phyloP scores from a whole-genome alignment of 2,797 vertebrate genomes.

The Gallirallus australis region DNA sequence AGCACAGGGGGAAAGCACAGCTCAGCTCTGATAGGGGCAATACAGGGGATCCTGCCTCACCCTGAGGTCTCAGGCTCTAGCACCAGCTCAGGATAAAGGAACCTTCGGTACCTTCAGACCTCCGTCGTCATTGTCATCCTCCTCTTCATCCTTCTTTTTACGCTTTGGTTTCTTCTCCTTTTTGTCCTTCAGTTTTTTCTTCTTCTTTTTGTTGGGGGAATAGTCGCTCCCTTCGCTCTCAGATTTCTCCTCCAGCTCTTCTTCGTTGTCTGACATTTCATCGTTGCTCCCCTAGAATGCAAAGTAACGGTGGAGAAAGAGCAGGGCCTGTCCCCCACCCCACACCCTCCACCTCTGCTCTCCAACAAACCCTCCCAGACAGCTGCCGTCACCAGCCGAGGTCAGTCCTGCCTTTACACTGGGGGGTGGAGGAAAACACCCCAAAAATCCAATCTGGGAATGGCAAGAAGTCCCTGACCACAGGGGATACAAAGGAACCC shows the following conservation, averaged over 20 bases:
- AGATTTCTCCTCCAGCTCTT: slow-evolving; percentile 86
- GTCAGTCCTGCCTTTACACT: not conserved
- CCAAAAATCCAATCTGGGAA: not conserved
- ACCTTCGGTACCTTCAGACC: slow-evolving; percentile 73
- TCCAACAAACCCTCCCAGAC: not conserved
- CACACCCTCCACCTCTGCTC: not conserved
- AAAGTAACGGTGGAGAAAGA: not conserved
- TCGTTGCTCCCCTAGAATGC: slow-evolving; percentile 82
- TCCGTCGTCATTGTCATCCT: slow-evolving; percentile 84
- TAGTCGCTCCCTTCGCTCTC: slow-evolving; percentile 94
- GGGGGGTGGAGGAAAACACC: not conserved
- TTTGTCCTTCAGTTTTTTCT: slow-evolving; percentile 95
- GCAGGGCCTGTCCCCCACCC: not conserved
- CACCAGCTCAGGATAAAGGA: not conserved
- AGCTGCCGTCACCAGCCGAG: not conserved
- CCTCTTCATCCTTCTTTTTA: slow-evolving; percentile 92
- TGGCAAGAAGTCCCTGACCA: not conserved
- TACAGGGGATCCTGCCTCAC: not conserved
- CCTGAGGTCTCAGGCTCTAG: not conserved
- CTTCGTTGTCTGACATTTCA: slow-evolving; percentile 89
- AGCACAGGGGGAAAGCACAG: fast-evolving
- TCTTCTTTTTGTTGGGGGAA: slow-evolving; percentile 93
- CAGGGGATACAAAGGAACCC: not conserved
- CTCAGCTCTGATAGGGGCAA: not conserved
- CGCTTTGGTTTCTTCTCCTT: slow-evolving; percentile 93